Evolutionary conservation across 2,888 invertebrate genomes (phyloP).

Genomic region (Amblyjoppa fuscipennis): DNA sequence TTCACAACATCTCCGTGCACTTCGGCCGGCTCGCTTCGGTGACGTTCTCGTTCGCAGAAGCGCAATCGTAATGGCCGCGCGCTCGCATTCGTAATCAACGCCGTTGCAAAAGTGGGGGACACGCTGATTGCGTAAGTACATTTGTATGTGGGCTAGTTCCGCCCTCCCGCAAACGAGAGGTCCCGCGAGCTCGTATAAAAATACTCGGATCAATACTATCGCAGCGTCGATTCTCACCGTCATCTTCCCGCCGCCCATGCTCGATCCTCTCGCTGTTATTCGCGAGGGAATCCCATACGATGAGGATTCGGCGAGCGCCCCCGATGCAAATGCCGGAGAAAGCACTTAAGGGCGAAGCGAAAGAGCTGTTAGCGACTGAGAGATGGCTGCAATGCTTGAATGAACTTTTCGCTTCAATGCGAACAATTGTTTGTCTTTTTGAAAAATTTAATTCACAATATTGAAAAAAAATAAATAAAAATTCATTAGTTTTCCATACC

Average conservation of each 20-base stretch:
- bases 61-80: slow-evolving; percentile 4
- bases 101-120: not conserved
- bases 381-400: too few species aligned
- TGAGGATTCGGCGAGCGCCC: not conserved
- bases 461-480: too few species aligned
- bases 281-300: not conserved
- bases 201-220: slow-evolving; percentile 12
- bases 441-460: too few species aligned
- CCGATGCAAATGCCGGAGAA: not conserved
- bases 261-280: not conserved
- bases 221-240: slow-evolving; percentile 11
- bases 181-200: not conserved
- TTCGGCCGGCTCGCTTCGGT: not conserved
- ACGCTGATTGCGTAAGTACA: slow-evolving; percentile 20
- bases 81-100: slow-evolving; percentile 20
- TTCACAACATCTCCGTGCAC: not conserved
- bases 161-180: slow-evolving; percentile 7
- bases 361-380: too few species aligned
- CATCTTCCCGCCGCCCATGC: not conserved
- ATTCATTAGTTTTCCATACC: too few species aligned
- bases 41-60: slow-evolving; percentile 6
- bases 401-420: too few species aligned
- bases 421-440: too few species aligned
- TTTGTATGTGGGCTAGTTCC: slow-evolving; percentile 15
- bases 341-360: not conserved